Base-by-base conservation (phyloP, 2,113 vertebrate genomes). In the Alaudala cheleensis region DNA sequence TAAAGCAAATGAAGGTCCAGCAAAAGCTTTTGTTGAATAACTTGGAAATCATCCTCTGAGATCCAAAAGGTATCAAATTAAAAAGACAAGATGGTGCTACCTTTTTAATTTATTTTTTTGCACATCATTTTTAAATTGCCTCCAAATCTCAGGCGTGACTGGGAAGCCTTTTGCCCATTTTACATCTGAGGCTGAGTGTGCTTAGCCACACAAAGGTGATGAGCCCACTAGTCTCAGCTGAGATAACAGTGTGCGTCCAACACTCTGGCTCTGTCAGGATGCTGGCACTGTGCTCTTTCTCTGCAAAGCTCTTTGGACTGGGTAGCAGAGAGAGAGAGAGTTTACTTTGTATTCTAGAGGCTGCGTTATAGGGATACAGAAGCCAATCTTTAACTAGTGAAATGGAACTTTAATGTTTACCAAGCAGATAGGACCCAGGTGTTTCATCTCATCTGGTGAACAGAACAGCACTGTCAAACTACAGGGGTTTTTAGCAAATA, bases 351-450 rank as follows among this genome's bases (percentile, higher is more conserved):
- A 97, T 97, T 97, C 96, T 86, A 58, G 80, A 67, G 84, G 84
- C 79, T 97, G 93, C 78, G 45, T 56, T 94, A 79, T 87, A 87
- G 93, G 95, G 95, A 88, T 93, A 90, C 82, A 95, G 92, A 97
- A 98, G 91, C 95, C 96, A 97, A 94, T 98, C 97, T 97, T 97
- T 97, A 97, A 96, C 96, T 97, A 97, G 96, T 95, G 96, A 98
- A 97, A 98, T 96, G 96, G 97, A 97, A 97, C 97, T 97, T 97
- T 94, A 94, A 98, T 98, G 97, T 98, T 98, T 98, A 98, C 97
- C 96, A 98, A 98, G 97, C 97, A 98, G 98, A 96, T 94, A 96
- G 94, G 90, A 95, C 94, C 80, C 97, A 97, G 97, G 95, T 96
- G 97, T 94, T 97, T 97, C 94, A 96, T 97, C 97, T 96, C 91